These are phyloP conservation scores for Acinonyx jubatus DNA, from an alignment of 2,113 vertebrate species.

Conservation along the genomic window DNA sequence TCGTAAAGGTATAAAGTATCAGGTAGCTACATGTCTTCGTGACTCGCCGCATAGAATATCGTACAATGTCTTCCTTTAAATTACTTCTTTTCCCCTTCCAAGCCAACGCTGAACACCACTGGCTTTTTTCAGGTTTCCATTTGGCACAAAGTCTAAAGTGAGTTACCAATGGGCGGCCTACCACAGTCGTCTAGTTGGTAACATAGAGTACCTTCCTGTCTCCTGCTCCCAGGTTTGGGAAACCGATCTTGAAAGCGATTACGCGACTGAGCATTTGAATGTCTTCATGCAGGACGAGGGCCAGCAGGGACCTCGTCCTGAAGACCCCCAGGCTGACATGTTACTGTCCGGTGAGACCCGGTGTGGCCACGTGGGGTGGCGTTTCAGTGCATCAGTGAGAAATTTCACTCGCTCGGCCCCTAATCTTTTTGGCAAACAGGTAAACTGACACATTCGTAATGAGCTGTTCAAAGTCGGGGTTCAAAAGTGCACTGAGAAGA, in stretches of 20 bases:
- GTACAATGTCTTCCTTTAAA: neutral
- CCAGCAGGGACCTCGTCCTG: too few relatives aligned
- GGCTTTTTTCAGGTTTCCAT: neutral
- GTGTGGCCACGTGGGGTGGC: fast-evolving
- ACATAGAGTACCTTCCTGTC: fast-evolving
- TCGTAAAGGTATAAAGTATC: fast-evolving
- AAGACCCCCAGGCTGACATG: neutral
- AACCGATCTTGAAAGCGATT: neutral
- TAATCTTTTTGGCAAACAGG: neutral
- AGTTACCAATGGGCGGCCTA: too few relatives aligned
- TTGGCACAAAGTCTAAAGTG: fast-evolving
- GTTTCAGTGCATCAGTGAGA: neutral
- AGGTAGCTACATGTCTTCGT: fast-evolving
- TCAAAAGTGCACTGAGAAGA: neutral
- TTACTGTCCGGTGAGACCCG: fast-evolving
- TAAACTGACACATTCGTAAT: neutral
- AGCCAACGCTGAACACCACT: neutral
- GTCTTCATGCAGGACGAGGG: neutral
- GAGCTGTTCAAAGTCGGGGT: neutral
- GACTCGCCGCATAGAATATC: fast-evolving
- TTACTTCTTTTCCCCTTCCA: neutral
- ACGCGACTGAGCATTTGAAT: fast-evolving
- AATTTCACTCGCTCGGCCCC: neutral
- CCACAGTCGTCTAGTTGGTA: too few relatives aligned
- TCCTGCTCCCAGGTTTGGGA: neutral